Percentiles rank a stretch among this genome's conserved stretches.
Evolutionary conservation across 1,140 invertebrate species (phyloP).

Genomic region (Pissodes strobi): DNA sequence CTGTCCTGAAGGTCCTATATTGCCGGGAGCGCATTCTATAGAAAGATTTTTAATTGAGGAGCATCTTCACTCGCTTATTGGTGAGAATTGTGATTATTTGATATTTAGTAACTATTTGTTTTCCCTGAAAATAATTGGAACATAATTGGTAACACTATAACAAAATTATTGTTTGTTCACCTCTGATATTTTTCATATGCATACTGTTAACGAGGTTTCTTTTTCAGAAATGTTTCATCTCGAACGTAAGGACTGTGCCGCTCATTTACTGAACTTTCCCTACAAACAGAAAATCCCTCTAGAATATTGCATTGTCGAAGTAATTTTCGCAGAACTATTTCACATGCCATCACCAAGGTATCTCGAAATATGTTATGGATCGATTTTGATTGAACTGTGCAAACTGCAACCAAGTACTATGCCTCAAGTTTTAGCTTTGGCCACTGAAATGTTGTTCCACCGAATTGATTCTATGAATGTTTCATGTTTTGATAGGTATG

Average conservation of each 20-base stretch:
- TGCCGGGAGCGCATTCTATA: conserved; percentile 96
- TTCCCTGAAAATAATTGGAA: too few relatives aligned
- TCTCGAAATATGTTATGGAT: conserved; percentile 93
- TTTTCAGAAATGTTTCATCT: conserved; percentile 74
- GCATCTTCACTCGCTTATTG: conserved; percentile 90
- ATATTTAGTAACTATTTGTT: too few relatives aligned
- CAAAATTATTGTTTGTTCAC: too few relatives aligned
- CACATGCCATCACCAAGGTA: conserved; percentile 86
- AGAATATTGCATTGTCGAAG: conserved; percentile 98
- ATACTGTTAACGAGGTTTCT: too few relatives aligned
- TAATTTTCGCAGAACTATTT: conserved; percentile 94
- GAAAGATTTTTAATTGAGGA: conserved; percentile 98
- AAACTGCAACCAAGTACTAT: conserved; percentile 95
- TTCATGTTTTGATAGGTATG: conserved; percentile 82
- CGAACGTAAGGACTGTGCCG: conserved; percentile 94
- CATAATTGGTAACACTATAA: too few relatives aligned
- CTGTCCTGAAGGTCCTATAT: conserved; percentile 88
- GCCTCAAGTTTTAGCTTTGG: conserved; percentile 97
- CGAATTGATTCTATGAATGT: conserved; percentile 97
- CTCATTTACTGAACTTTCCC: conserved; percentile 87
- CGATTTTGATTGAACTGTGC: conserved; percentile 95
- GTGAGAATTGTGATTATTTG: too few relatives aligned
- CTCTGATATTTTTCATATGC: too few relatives aligned
- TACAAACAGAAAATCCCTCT: conserved; percentile 94
- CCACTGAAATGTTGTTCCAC: conserved; percentile 95